A percentile compares a stretch with the other conserved stretches of the same genome.
phyloP scores from a whole-genome alignment of 2,113 vertebrate species.

The Anseranas semipalmata region DNA sequence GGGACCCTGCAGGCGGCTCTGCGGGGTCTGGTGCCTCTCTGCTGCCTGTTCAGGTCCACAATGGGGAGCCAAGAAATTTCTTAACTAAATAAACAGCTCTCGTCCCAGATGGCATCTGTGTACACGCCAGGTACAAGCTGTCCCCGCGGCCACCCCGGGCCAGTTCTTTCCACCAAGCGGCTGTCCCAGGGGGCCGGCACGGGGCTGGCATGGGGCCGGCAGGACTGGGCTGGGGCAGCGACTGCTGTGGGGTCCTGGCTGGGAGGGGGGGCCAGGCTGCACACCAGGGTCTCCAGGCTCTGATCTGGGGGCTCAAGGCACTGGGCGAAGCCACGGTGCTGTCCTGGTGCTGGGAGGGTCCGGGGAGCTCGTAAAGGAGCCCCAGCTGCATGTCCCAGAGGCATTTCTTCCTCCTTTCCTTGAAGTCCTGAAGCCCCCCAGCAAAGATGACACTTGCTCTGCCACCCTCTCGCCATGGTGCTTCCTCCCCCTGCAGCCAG shows the following conservation, averaged over 20 bases:
- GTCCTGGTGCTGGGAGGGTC: background rate
- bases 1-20: background rate
- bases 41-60: background rate
- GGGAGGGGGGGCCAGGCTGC: background rate
- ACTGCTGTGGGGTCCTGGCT: background rate
- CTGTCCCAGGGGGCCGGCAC: background rate
- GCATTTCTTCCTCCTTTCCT: background rate
- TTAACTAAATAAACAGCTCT: conserved; percentile 54
- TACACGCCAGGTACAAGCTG: conserved; percentile 22
- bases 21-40: background rate
- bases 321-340: background rate
- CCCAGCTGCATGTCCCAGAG: background rate
- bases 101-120: conserved; percentile 25
- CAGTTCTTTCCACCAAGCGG: background rate
- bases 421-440: background rate
- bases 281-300: background rate
- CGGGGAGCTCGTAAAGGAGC: background rate
- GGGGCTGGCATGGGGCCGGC: background rate
- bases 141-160: background rate
- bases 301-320: background rate
- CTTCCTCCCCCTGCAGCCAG: background rate
- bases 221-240: background rate
- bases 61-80: conserved; percentile 39
- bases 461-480: background rate
- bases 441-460: background rate